A percentile compares a stretch with the other conserved stretches of the same genome.
Conservation (phyloP, 2,113 vertebrate species). For the Oostethus manadensis region DNA sequence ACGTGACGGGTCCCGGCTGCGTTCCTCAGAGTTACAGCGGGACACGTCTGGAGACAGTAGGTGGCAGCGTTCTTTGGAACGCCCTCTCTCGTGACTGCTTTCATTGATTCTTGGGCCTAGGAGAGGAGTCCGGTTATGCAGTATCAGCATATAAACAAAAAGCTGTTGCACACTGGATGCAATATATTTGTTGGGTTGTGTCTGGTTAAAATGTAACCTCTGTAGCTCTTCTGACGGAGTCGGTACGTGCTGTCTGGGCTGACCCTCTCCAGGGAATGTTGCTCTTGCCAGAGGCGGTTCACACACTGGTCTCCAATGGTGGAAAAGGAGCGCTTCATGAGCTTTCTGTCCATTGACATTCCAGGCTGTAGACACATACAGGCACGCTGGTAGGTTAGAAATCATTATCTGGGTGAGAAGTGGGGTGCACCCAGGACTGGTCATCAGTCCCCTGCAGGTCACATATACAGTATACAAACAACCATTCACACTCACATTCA, state of each 20-base stretch:
- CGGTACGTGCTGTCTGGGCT: constrained; percentile 83
- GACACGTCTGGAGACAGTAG: constrained; percentile 92
- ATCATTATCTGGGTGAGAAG: no score
- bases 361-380: constrained; percentile 67
- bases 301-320: constrained; percentile 93
- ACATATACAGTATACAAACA: no score
- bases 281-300: constrained; percentile 90
- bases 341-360: constrained; percentile 79
- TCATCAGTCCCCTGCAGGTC: no score
- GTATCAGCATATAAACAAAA: constrained; percentile 20
- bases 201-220: constrained; percentile 62
- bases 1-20: constrained; percentile 79
- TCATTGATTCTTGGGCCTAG: constrained; percentile 81
- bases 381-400: not conserved
- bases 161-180: no score
- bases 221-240: constrained; percentile 87
- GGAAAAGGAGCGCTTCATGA: constrained; percentile 93
- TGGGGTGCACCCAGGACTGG: no score
- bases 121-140: not conserved
- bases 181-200: not conserved
- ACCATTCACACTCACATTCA: no score
- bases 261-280: constrained; percentile 91
- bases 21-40: constrained; percentile 92
- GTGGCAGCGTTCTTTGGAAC: constrained; percentile 93
- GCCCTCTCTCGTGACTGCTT: constrained; percentile 83